Percentiles rank a stretch among this genome's conserved stretches.
phyloP scores from a whole-genome alignment of 2,888 invertebrate genomes.

The Arrhopalites spinosus region DNA sequence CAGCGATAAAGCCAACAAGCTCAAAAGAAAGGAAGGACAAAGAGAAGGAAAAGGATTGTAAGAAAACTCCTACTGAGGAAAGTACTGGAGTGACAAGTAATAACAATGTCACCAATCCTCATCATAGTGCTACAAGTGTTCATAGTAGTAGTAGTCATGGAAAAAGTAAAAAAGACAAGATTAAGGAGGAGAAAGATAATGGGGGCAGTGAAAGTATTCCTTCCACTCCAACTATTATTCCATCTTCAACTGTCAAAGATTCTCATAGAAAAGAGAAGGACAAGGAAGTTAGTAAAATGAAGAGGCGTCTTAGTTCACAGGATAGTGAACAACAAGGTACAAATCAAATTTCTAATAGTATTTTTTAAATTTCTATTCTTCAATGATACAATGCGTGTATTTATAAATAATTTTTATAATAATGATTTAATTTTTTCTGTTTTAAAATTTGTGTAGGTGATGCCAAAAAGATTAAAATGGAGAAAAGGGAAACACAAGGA shows the following conservation, averaged over 20 bases:
- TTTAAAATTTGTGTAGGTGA: constrained; percentile 15
- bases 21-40: constrained; percentile 59
- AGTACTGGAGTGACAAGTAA: constrained; percentile 57
- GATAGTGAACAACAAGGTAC: constrained; percentile 44
- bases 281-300: constrained; percentile 46
- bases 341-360: too few species aligned
- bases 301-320: constrained; percentile 50
- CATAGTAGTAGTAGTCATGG: constrained; percentile 50
- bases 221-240: constrained; percentile 31
- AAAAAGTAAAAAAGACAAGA: constrained; percentile 47
- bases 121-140: constrained; percentile 55
- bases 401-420: background rate
- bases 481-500: constrained; percentile 17
- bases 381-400: too few species aligned
- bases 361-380: too few species aligned
- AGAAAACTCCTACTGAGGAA: constrained; percentile 58
- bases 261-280: constrained; percentile 50
- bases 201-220: constrained; percentile 33
- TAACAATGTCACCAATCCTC: constrained; percentile 48
- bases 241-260: constrained; percentile 43
- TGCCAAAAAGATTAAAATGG: constrained; percentile 31
- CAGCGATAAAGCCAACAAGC: constrained; percentile 56
- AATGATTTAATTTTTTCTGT: background rate
- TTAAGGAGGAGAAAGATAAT: constrained; percentile 49
- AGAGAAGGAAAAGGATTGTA: constrained; percentile 61